Evolutionary conservation across 2,113 vertebrate species (phyloP), one percentile per base, ranked within the genome.

Genomic region (Thryonomys swinderianus): DNA sequence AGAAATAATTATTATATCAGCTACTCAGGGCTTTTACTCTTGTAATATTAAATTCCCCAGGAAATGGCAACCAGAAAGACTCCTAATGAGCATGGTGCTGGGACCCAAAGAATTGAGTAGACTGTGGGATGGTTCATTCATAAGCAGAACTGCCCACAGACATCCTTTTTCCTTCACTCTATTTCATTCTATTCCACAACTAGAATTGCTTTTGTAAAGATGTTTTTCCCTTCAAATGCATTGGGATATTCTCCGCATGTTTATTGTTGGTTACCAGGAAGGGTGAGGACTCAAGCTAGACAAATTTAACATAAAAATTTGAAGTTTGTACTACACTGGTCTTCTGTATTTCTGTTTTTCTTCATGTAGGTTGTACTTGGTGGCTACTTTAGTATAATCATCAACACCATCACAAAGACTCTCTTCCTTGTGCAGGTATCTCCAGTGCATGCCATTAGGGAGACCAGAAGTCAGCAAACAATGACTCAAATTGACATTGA

Each of bases 1-100:
- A 96, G 40, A 95, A 90, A 71, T 95, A 92, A 92, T 97, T 90
- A 92, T 97, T 90, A 32, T 45, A 76, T 57, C 48, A 84, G 18
- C 37, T 89, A 55, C 23, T 88, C 12, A 64, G 40, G 40, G 71
- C 18, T 85, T 61, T 61, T 82, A 90, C n/a, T 21, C 93, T 92
- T 62, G 32, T 37, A 66, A 76, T 94, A 85, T 81, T 57, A 87
- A 91, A 88, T 62, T 76, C 90, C 76, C 81, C 91, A 37, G 59
- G 45, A 86, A 97, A 92, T 40, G 48, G 45, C 92, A 92, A 88
- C 92, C 40, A 81, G 57, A 67, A 83, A 25, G 40, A 90, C 87
- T n/a, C 55, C 91, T 88, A 90, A 95, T 71, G 66, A 90, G 55
- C 17, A 55, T 55, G 25, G 42, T 53, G 5, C 40, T 57, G 89